Base-by-base conservation (phyloP, 2,113 vertebrate genomes). In the Onychorhynchus coronatus region DNA sequence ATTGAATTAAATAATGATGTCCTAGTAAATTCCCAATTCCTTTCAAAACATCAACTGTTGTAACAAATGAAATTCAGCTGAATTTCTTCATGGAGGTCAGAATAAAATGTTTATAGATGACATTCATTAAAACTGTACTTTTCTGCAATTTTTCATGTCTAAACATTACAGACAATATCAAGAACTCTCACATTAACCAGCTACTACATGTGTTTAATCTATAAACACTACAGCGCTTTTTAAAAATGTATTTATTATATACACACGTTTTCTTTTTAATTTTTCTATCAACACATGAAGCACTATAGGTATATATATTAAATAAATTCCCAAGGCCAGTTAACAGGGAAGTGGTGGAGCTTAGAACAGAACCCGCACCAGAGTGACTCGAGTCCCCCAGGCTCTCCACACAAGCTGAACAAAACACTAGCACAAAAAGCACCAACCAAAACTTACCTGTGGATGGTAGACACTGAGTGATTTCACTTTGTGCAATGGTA, bases 401-500 rank as follows among this genome's bases (percentile, higher is more conserved):
- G 5, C 12, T 85, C 61, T 85, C 72, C 17, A 39, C 19, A 19
- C 23, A 56, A 63, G 6, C 13, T 68, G 53, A 46, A 22, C 50
- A 79, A 14, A 85, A 58, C 9, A 37, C 18, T 5, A 65, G 18
- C 12, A 33, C 8, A 17, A 50, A 79, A 70, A 85, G 25, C 1
- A 1, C 8, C 0, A 1, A 35, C 53, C 8, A 91, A 53, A 85
- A 85, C 73, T 83, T 97, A 99, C 99, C 99, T 99, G 99, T 78
- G 99, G 99, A 93, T 99, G 99, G 97, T 99, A 99, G 87, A 99
- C 99, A 93, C 99, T 99, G 96, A 99, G 98, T 72, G 99, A 99
- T 96, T 99, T 99, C 97, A 99, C 99, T 99, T 99, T 99, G 98
- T 99, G 99, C 98, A 99, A 98, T 79, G 99, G 99, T 96, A 99